Evolutionary conservation across 2,888 invertebrate genomes (phyloP).

Genomic region (Caenorhabditis imperialis): DNA sequence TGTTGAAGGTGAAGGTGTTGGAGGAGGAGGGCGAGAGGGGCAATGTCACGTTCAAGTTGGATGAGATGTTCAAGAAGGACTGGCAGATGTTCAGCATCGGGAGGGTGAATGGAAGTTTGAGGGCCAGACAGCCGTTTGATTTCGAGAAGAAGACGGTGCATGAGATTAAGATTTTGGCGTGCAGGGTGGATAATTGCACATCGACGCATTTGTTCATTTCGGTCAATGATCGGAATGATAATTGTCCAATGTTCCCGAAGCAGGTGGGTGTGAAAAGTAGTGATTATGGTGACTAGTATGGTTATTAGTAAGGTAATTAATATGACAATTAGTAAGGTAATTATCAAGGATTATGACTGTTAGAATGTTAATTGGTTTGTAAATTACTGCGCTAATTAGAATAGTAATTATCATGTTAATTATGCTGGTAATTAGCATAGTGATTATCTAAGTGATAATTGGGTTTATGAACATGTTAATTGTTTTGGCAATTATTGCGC

Average conservation of each 20-base stretch:
- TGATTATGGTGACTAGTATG: too few species aligned
- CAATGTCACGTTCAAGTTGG: constrained; percentile 51
- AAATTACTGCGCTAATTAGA: too few species aligned
- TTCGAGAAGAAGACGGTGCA: constrained; percentile 69
- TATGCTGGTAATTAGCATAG: too few species aligned
- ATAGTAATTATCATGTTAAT: too few species aligned
- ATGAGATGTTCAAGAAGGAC: constrained; percentile 64
- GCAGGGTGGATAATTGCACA: constrained; percentile 57
- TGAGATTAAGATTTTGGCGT: constrained; percentile 59
- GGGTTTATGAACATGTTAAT: too few species aligned
- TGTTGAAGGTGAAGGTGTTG: constrained; percentile 57
- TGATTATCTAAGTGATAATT: too few species aligned
- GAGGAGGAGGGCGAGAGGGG: constrained; percentile 39
- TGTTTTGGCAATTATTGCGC: too few species aligned
- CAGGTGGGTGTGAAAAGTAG: too few species aligned
- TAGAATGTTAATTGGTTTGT: too few species aligned
- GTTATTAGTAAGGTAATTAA: too few species aligned
- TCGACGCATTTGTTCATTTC: constrained; percentile 63
- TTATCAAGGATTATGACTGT: too few species aligned
- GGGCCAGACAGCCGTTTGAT: constrained; percentile 58
- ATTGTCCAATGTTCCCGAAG: constrained; percentile 68
- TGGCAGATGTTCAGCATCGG: constrained; percentile 58
- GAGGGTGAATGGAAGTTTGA: constrained; percentile 45
- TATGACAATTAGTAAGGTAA: too few species aligned
- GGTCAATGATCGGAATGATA: constrained; percentile 68